Percentiles rank a stretch among this genome's conserved stretches.
Conservation (phyloP, 1,140 invertebrate genomes). For the Eriocheir sinensis region DNA sequence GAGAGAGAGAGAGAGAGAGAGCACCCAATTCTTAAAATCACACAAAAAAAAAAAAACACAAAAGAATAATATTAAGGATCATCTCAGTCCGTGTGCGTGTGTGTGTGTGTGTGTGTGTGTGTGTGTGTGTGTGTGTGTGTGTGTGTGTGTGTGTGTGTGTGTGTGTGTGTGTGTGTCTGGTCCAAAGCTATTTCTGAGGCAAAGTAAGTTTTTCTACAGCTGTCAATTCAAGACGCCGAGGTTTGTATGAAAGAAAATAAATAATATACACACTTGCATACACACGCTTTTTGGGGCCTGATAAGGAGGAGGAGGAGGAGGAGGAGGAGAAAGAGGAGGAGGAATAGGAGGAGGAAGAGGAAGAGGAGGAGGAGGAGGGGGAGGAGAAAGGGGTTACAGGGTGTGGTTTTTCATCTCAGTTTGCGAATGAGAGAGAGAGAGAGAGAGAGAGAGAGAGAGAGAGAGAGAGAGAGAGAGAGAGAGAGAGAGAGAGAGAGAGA, state of each 20-base stretch:
- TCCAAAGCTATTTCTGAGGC: too few relatives aligned
- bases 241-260: background rate
- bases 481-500: slow-evolving; percentile 22
- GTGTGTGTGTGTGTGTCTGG: background rate
- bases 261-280: too few relatives aligned
- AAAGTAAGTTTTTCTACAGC: background rate
- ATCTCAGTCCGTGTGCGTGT: slow-evolving; percentile 32
- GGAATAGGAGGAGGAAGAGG: too few relatives aligned
- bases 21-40: too few relatives aligned
- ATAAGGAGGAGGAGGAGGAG: too few relatives aligned
- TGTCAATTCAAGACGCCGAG: background rate
- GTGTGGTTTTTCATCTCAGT: background rate
- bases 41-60: too few relatives aligned
- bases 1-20: too few relatives aligned
- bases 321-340: too few relatives aligned
- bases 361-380: slow-evolving; percentile 5
- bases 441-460: slow-evolving; percentile 22
- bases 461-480: slow-evolving; percentile 22
- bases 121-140: background rate
- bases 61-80: too few relatives aligned
- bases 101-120: slow-evolving; percentile 29
- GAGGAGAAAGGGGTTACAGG: background rate
- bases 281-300: background rate
- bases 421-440: background rate
- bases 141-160: background rate